Percentiles rank a stretch among this genome's conserved stretches.
These are phyloP conservation scores for Argyresthia albistria DNA, from an alignment of 2,888 invertebrate species.

Conservation along the genomic window DNA sequence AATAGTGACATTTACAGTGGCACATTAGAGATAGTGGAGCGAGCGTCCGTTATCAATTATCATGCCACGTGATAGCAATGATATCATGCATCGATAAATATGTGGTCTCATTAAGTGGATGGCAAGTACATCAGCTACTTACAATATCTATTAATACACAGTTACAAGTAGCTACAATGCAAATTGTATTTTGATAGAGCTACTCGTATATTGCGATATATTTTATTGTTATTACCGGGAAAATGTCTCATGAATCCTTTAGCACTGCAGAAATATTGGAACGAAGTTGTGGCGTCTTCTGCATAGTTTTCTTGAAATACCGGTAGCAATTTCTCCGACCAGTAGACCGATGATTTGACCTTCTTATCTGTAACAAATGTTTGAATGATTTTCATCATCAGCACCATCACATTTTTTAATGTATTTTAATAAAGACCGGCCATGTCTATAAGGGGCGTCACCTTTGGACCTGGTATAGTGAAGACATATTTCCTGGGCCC, in stretches of 20 bases:
- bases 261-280: conserved; percentile 59
- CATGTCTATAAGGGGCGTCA: no score
- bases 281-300: conserved; percentile 48
- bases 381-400: no score
- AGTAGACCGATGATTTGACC: conserved; percentile 23
- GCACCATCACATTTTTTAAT: neutral
- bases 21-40: no score
- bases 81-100: neutral
- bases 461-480: conserved; percentile 10
- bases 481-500: conserved; percentile 15
- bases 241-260: conserved; percentile 58
- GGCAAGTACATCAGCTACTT: no score
- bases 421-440: no score
- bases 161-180: no score
- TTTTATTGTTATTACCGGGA: conserved; percentile 31
- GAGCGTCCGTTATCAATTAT: neutral
- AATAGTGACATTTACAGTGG: no score
- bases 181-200: no score
- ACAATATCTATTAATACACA: no score
- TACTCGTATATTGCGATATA: no score
- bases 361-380: conserved; percentile 3
- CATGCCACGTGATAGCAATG: neutral
- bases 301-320: conserved; percentile 54
- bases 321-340: conserved; percentile 45
- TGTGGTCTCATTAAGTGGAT: neutral